Percentiles rank a stretch among this genome's conserved stretches.
phyloP scores from a whole-genome alignment of 2,797 vertebrate genomes.

The Sebastes nivosus region DNA sequence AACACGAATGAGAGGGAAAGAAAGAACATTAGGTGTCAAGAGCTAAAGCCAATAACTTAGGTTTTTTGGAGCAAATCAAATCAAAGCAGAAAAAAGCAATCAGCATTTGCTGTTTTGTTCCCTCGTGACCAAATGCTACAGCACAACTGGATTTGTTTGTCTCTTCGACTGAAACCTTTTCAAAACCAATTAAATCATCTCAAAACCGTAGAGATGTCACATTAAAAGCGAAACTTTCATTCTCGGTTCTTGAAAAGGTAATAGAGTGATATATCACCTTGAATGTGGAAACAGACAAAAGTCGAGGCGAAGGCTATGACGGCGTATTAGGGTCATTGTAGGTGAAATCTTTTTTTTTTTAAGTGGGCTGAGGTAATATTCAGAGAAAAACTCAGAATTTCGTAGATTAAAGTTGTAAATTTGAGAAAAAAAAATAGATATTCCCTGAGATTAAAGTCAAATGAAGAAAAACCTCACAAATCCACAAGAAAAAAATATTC shows the following conservation, averaged over 20 bases:
- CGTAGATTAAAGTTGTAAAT: neutral
- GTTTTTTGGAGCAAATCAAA: slow-evolving; percentile 29
- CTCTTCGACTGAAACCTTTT: neutral
- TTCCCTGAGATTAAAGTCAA: too few species aligned
- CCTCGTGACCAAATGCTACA: neutral
- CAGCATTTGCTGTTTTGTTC: neutral
- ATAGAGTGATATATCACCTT: neutral
- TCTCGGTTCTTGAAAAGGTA: neutral
- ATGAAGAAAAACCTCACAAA: too few species aligned
- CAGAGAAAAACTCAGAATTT: neutral
- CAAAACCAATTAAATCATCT: neutral
- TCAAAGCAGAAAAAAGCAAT: slow-evolving; percentile 25
- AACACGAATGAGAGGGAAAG: neutral
- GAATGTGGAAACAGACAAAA: neutral
- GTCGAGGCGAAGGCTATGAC: neutral
- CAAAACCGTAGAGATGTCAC: neutral
- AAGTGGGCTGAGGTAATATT: too few species aligned
- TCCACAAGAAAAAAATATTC: too few species aligned
- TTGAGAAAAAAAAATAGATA: too few species aligned
- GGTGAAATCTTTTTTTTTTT: too few species aligned
- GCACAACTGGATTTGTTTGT: neutral
- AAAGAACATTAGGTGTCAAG: slow-evolving; percentile 1
- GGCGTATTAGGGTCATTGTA: neutral
- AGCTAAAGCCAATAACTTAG: neutral
- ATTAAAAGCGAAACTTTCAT: neutral